These are phyloP conservation scores for Pinna nobilis DNA, from an alignment of 1,140 invertebrate species.

Conservation along the genomic window DNA sequence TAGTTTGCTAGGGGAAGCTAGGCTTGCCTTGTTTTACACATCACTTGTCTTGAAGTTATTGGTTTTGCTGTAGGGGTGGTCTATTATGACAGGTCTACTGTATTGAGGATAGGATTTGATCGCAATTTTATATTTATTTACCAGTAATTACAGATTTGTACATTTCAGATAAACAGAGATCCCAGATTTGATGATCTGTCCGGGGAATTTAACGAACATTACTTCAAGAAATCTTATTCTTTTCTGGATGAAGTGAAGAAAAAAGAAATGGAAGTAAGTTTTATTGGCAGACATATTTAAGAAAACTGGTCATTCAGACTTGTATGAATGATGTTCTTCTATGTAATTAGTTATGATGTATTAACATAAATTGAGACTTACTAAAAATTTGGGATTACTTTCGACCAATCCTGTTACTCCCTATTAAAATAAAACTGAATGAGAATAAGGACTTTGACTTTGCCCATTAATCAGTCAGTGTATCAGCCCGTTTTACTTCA, in stretches of 20 bases:
- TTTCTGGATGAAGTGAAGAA: constrained; percentile 80
- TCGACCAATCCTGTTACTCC: too few relatives aligned
- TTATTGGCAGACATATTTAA: background rate
- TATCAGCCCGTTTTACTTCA: too few relatives aligned
- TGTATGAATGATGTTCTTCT: background rate
- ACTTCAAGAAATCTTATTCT: constrained; percentile 84
- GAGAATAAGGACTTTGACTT: too few relatives aligned
- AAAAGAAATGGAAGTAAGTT: constrained; percentile 61
- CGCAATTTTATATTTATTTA: too few relatives aligned
- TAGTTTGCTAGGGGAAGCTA: too few relatives aligned
- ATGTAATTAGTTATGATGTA: background rate
- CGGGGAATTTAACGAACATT: constrained; percentile 83
- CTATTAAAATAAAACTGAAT: too few relatives aligned
- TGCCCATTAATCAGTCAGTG: too few relatives aligned
- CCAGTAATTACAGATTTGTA: too few relatives aligned
- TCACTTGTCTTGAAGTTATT: background rate
- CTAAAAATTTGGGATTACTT: background rate
- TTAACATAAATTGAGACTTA: background rate
- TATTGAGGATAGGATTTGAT: too few relatives aligned
- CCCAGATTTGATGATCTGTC: constrained; percentile 88
- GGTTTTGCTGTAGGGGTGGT: too few relatives aligned
- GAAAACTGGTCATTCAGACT: background rate
- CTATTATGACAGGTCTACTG: too few relatives aligned
- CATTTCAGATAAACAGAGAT: constrained; percentile 76
- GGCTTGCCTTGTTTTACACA: too few relatives aligned